Conservation (phyloP, 2,888 invertebrate species). For the Bembecia ichneumoniformis region DNA sequence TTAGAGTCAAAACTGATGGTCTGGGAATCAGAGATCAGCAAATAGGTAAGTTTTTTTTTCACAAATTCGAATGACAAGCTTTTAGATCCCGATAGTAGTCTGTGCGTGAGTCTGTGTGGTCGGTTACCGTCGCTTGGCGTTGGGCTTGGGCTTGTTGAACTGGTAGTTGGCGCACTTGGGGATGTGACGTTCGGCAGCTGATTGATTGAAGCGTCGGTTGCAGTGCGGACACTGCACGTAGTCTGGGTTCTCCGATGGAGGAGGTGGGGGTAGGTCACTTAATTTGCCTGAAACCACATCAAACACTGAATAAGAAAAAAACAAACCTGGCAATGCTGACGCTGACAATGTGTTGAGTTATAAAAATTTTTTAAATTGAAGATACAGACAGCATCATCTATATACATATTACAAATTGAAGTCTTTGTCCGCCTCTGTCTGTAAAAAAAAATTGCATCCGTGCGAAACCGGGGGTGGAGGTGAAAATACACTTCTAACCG, state of each 20-base stretch:
- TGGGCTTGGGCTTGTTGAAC: constrained; percentile 81
- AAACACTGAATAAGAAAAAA: not conserved
- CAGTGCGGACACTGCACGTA: constrained; percentile 94
- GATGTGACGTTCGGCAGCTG: constrained; percentile 91
- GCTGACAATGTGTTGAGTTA: too few relatives aligned
- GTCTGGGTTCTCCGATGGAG: constrained; percentile 90
- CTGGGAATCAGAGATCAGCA: too few relatives aligned
- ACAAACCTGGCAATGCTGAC: too few relatives aligned
- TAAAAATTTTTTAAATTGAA: not conserved
- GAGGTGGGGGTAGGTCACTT: constrained; percentile 90
- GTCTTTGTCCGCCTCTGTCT: too few relatives aligned
- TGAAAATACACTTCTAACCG: too few relatives aligned
- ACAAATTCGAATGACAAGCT: too few relatives aligned
- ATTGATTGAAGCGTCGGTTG: constrained; percentile 84
- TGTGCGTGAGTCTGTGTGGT: not conserved
- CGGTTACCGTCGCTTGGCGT: constrained; percentile 36
- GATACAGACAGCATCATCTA: not conserved
- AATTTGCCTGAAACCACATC: constrained; percentile 69
- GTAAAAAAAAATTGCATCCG: too few relatives aligned
- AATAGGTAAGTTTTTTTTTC: too few relatives aligned
- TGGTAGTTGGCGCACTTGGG: constrained; percentile 89
- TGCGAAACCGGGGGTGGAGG: too few relatives aligned
- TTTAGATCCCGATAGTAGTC: not conserved
- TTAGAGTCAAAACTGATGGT: too few relatives aligned
- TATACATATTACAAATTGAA: too few relatives aligned